A percentile compares a stretch with the other conserved stretches of the same genome.
phyloP scores from a whole-genome alignment of 2,888 invertebrate genomes.

The Plemyria rubiginata region DNA sequence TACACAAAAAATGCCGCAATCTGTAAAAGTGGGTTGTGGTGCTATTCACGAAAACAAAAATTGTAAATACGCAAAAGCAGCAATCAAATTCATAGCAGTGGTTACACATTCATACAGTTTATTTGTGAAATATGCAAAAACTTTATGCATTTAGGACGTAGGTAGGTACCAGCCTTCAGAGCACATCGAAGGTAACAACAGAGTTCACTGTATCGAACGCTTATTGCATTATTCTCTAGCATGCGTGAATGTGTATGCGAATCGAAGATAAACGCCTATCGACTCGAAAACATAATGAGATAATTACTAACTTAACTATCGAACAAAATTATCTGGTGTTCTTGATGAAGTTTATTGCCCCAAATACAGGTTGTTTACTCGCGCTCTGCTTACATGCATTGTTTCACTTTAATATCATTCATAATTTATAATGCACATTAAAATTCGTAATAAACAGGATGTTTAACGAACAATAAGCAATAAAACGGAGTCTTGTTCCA shows the following conservation, averaged over 20 bases:
- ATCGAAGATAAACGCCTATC: conserved; percentile 63
- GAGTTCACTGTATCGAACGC: conserved; percentile 41
- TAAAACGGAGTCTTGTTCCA: conserved; percentile 28
- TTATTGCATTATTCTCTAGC: conserved; percentile 47
- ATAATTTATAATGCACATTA: conserved; percentile 49
- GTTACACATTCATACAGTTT: background rate
- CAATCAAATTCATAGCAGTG: background rate
- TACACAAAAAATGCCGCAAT: conserved; percentile 15
- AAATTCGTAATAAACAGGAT: conserved; percentile 42
- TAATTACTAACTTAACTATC: conserved; percentile 68
- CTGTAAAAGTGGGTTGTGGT: conserved; percentile 1
- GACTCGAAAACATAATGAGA: conserved; percentile 69
- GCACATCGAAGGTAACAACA: conserved; percentile 44
- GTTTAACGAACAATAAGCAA: conserved; percentile 35
- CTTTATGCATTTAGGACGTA: conserved; percentile 11
- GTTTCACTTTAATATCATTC: conserved; percentile 57
- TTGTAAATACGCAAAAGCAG: background rate
- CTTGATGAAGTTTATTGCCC: conserved; percentile 80
- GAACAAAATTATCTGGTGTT: conserved; percentile 67
- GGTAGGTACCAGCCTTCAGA: conserved; percentile 43
- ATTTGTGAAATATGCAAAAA: conserved; percentile 15
- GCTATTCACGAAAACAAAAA: conserved; percentile 1
- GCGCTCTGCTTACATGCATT: conserved; percentile 54
- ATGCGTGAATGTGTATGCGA: conserved; percentile 60
- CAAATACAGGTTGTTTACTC: conserved; percentile 77